Evolutionary conservation across 1,140 invertebrate species (phyloP), one percentile per base, ranked within the genome.

Genomic region (Meloidogyne exigua): DNA sequence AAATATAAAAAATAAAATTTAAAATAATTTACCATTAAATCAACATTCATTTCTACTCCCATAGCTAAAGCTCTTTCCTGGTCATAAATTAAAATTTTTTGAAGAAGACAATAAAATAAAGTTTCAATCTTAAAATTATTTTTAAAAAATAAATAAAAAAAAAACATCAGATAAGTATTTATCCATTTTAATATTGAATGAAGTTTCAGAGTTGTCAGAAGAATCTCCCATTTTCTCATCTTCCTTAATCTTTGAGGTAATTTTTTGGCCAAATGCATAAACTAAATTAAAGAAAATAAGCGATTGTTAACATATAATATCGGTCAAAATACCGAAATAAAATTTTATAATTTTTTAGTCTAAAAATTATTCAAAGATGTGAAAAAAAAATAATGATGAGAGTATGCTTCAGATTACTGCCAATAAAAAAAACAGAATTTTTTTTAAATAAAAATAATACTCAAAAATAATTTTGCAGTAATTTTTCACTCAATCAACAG

Each of bases 31-130:
- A 84, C 81, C 79, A 49, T 78, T 32, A 81, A 71, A 44, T 81
- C 80, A 23, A 49, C 39, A 28, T 64, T 42, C 63, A 67, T 68
- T 42, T 78, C 76, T 28, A 78, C n/a, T 2, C 76, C 76, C 26
- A 36, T 32, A 39, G 62, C 73, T 21, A 71, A 32, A 64, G 32
- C 66, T 36, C 82, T 79, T 23, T 83, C 57, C 23, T 80, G 69
- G 36, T 82, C 80, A 44, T 76, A 49, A 21, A 79, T 62, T 3
- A 84, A 36, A 21, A 78, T 70, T 7, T 74, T 79, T 70, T 84
- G 79, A 21, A 83, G 80, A 13, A 83, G 76, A 18, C 67, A 82
- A 67, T 80, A 80, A 63, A 83, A 82, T 2, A 83, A 26, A 18
- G 21, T 25, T 70, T 83, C 77, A 42, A 78, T 73, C 72, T 73